Base-by-base conservation (phyloP, 2,888 invertebrate species). In the Iselma pallidipennis region DNA sequence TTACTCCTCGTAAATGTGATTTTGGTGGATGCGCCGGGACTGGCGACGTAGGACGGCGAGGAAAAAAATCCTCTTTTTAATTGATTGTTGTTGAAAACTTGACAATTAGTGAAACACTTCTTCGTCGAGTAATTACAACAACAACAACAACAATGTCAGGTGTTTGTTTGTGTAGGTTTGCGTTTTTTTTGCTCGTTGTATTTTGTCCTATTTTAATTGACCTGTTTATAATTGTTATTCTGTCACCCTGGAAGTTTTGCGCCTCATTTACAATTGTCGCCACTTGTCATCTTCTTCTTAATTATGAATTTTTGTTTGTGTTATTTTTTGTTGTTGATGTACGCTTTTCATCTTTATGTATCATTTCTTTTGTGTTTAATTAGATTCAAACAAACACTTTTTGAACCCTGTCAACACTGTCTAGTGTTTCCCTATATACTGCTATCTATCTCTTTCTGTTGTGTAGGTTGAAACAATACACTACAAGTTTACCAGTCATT, bases 381-480 rank as follows among this genome's bases (percentile, higher is more conserved):
- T 37, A 19, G 37, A 37, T 0, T 16, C 4, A 19, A 37, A 37
- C 16, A 37, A 7, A 37, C 16, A 16, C 2, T 7, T 2, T 2
- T 7, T 16, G 16, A 37, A 7, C 37, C n/a, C n/a, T n/a, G n/a
- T n/a, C n/a, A n/a, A n/a, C n/a, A n/a, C n/a, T n/a, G n/a, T n/a
- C n/a, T n/a, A n/a, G n/a, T n/a, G n/a, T 37, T 37, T 37, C 7
- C 2, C 16, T 37, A 37, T 37, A 16, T 37, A 16, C 16, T n/a
- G n/a, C 16, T 37, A 0, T 16, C 14, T 33, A 14, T 33, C 14
- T 14, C 2, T 28, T 4, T 28, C 1, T 28, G 2, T 37, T 37
- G 5, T 70, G 63, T 66, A n/a, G n/a, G n/a, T 56, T 59, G 57
- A 68, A 67, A 70, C 68, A 70, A 68, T 66, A 56, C 63, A 42